A percentile compares a stretch with the other conserved stretches of the same genome.
phyloP scores from a whole-genome alignment of 2,888 invertebrate genomes.

The Eulithis prunata region DNA sequence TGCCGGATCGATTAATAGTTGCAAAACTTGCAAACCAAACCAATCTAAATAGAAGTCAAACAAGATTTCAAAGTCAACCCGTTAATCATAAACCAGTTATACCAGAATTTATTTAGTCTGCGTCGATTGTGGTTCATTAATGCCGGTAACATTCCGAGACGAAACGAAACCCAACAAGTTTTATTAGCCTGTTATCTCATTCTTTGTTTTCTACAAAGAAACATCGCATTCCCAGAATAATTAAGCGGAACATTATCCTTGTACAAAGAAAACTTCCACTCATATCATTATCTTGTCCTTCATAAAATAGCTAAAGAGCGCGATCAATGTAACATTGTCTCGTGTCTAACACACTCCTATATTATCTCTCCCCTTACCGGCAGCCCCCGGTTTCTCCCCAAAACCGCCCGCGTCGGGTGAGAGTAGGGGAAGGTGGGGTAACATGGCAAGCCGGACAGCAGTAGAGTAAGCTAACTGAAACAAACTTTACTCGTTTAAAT shows the following conservation, averaged over 20 bases:
- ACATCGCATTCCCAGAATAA: slow-evolving; percentile 24
- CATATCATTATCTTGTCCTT: slow-evolving; percentile 48
- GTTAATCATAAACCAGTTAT: slow-evolving; percentile 31
- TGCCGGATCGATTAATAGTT: neutral
- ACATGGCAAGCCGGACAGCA: slow-evolving; percentile 63
- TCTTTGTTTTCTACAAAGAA: slow-evolving; percentile 23
- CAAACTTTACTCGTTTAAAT: slow-evolving; percentile 84
- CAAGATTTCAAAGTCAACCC: slow-evolving; percentile 27
- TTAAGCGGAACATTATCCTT: slow-evolving; percentile 24
- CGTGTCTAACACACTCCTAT: slow-evolving; percentile 66
- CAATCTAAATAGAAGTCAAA: slow-evolving; percentile 25
- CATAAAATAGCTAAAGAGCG: slow-evolving; percentile 55
- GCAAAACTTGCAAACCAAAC: slow-evolving; percentile 2
- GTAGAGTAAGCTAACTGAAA: slow-evolving; percentile 74
- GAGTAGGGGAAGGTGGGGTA: slow-evolving; percentile 22
- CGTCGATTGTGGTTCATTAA: slow-evolving; percentile 15
- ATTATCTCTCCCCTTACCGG: slow-evolving; percentile 52
- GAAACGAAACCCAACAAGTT: slow-evolving; percentile 9
- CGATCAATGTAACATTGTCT: slow-evolving; percentile 64
- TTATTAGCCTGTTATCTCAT: slow-evolving; percentile 21
- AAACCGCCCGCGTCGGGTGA: slow-evolving; percentile 28
- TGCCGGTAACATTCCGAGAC: slow-evolving; percentile 27
- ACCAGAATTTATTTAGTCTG: slow-evolving; percentile 19
- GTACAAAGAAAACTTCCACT: slow-evolving; percentile 44
- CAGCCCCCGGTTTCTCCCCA: slow-evolving; percentile 28